Percentiles rank a stretch among this genome's conserved stretches.
Conservation (phyloP, 2,797 vertebrate species). For the Delichon dasypus region DNA sequence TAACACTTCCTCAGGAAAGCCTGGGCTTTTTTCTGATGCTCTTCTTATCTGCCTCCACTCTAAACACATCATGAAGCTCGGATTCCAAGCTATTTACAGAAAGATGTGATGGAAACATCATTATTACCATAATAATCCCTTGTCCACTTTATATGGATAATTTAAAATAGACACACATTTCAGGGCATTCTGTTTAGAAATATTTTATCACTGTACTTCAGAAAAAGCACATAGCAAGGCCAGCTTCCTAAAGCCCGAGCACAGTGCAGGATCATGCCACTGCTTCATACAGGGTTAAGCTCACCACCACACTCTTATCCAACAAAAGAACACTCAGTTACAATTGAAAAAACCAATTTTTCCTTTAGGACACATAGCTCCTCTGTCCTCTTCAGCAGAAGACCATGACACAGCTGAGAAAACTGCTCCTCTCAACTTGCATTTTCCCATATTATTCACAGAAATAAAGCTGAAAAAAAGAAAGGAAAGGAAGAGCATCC, state of each 20-base stretch:
- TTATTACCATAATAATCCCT: neutral
- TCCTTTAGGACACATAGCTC: neutral
- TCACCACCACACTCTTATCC: neutral
- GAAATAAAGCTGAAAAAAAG: neutral
- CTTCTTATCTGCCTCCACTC: neutral
- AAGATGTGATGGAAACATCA: neutral
- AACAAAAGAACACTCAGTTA: neutral
- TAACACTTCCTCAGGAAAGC: neutral
- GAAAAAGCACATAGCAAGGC: neutral
- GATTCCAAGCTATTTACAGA: neutral
- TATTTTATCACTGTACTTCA: neutral
- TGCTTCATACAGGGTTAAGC: neutral
- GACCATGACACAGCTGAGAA: neutral
- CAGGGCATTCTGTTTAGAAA: neutral
- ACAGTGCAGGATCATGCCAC: neutral
- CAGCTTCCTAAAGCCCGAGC: neutral
- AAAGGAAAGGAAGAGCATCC: neutral
- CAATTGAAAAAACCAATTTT: neutral
- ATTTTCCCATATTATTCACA: neutral
- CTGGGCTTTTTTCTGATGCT: neutral
- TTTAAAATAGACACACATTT: neutral
- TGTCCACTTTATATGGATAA: neutral
- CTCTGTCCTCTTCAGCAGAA: neutral
- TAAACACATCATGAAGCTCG: neutral
- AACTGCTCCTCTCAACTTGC: neutral